Evolutionary conservation across 2,113 vertebrate species (phyloP).

Genomic region (Procavia capensis): DNA sequence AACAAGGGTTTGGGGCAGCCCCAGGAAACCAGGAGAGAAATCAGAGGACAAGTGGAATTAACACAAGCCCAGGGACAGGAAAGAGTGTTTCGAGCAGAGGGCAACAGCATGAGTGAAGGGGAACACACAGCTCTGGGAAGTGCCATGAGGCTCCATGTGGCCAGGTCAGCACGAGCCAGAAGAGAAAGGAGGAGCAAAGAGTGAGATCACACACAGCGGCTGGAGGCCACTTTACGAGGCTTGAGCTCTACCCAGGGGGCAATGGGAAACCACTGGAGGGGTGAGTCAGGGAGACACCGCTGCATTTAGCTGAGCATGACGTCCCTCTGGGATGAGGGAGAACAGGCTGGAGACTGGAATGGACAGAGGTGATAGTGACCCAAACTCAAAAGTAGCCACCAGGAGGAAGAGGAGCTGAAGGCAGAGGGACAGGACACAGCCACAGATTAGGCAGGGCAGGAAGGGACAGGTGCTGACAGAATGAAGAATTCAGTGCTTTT

Average conservation of each 20-base stretch:
- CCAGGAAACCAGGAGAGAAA: background rate
- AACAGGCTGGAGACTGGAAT: background rate
- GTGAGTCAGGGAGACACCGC: background rate
- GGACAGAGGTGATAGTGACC: background rate
- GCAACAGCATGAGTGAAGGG: accelerated
- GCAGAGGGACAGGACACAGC: background rate
- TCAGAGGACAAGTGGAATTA: background rate
- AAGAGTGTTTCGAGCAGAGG: background rate
- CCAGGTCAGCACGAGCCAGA: background rate
- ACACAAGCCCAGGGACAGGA: background rate
- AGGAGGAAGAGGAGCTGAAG: background rate
- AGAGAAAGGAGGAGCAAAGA: background rate
- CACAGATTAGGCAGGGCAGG: accelerated
- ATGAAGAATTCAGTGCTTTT: background rate
- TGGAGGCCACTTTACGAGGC: too few relatives aligned
- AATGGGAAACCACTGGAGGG: background rate
- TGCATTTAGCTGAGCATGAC: background rate
- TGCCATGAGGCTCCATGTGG: background rate
- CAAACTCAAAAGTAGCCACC: background rate
- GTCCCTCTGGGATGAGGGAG: background rate
- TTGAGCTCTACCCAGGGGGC: background rate
- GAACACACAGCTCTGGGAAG: background rate
- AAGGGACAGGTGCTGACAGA: background rate
- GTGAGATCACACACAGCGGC: too few relatives aligned
- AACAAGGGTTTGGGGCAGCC: background rate